Percentiles rank a stretch among this genome's conserved stretches.
phyloP scores from a whole-genome alignment of 2,113 vertebrate species.

The Isurus oxyrinchus region DNA sequence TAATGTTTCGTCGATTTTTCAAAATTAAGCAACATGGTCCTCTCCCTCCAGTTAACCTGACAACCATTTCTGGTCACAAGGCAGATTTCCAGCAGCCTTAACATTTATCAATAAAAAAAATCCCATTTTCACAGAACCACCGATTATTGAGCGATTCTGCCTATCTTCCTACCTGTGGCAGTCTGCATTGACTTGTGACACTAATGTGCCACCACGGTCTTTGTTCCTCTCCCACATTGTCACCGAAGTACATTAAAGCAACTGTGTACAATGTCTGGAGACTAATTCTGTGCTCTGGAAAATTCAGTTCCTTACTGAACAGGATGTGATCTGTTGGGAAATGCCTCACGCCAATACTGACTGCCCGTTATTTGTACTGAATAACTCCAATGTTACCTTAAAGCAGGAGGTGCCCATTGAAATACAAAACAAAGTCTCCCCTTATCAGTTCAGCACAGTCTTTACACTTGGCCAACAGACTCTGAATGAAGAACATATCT shows the following conservation, averaged over 20 bases:
- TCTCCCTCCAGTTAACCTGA: neutral
- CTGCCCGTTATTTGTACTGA: neutral
- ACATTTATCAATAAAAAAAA: neutral
- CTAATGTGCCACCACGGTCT: neutral
- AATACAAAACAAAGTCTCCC: neutral
- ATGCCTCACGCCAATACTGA: no score
- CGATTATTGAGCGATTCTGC: neutral
- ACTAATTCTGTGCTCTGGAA: neutral
- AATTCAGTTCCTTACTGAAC: neutral
- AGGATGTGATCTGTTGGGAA: neutral
- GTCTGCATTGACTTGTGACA: neutral
- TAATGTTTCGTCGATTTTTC: neutral
- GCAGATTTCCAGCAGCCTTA: neutral
- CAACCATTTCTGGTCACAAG: neutral
- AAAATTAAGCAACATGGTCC: neutral
- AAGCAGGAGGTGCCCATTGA: neutral
- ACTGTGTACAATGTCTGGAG: neutral
- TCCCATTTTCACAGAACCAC: neutral
- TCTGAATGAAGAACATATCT: neutral
- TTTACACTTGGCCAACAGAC: neutral
- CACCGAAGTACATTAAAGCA: neutral
- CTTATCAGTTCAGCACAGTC: neutral
- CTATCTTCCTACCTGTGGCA: neutral
- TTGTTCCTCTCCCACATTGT: neutral
- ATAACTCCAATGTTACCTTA: neutral